Evolutionary conservation across 2,888 invertebrate species (phyloP).

Genomic region (Clunio marinus): DNA sequence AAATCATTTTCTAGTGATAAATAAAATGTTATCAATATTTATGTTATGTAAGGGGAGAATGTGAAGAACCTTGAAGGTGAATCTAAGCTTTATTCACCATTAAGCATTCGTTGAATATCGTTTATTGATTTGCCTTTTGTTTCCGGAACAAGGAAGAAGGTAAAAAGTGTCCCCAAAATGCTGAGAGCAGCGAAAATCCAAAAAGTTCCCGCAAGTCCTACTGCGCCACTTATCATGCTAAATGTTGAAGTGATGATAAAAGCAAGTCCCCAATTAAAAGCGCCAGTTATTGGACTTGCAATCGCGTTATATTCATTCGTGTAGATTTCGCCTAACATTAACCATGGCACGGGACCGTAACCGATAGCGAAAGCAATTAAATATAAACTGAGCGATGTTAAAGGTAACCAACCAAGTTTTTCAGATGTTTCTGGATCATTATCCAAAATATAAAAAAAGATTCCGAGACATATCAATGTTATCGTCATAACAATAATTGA

Average conservation of each 20-base stretch:
- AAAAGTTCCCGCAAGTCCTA: conserved; percentile 64
- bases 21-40: no score
- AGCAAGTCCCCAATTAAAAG: conserved; percentile 76
- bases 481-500: conserved; percentile 27
- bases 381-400: conserved; percentile 69
- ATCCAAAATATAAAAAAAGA: conserved; percentile 28
- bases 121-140: conserved; percentile 53
- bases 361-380: conserved; percentile 78
- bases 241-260: conserved; percentile 77
- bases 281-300: conserved; percentile 71
- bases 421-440: conserved; percentile 49
- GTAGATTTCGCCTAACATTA: conserved; percentile 76
- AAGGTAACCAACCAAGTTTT: conserved; percentile 67
- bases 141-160: conserved; percentile 60
- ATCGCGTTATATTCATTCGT: conserved; percentile 72
- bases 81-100: no score
- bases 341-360: conserved; percentile 60
- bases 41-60: no score
- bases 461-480: conserved; percentile 15
- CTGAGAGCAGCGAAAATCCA: conserved; percentile 70
- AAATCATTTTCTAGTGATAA: no score
- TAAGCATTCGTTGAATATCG: conserved; percentile 48
- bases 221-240: conserved; percentile 54
- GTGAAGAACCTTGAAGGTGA: no score
- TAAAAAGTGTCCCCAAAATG: conserved; percentile 61